Evolutionary conservation across 2,888 invertebrate genomes (phyloP).

Genomic region (Malthinus seriepunctatus): DNA sequence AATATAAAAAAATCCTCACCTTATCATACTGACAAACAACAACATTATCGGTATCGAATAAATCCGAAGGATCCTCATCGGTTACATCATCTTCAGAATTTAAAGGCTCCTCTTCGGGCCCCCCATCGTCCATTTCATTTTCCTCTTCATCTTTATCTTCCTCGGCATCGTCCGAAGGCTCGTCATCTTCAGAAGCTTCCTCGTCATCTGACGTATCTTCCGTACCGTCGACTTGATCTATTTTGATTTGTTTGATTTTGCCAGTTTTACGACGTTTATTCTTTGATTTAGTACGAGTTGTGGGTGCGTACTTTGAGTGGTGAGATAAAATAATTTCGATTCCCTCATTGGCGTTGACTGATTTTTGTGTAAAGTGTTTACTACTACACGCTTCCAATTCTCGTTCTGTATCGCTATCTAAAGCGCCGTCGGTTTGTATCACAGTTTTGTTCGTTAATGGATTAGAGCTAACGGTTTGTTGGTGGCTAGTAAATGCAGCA

Average conservation of each 20-base stretch:
- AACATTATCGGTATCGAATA: conserved; percentile 99
- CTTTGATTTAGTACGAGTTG: not conserved
- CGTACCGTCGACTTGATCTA: conserved; percentile 59
- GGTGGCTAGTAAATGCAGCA: conserved; percentile 60
- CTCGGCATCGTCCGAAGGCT: conserved; percentile 66
- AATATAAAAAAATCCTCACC: conserved; percentile 61
- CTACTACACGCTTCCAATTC: too few species aligned
- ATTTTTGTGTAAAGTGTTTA: too few species aligned
- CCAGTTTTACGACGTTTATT: conserved; percentile 6
- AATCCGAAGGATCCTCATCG: conserved; percentile 90
- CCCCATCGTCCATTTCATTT: conserved; percentile 60
- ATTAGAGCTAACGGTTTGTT: conserved; percentile 22
- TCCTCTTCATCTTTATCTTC: conserved; percentile 57
- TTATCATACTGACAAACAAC: conserved; percentile 99
- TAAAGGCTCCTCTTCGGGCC: conserved; percentile 76
- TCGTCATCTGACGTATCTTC: conserved; percentile 72
- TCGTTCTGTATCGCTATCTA: conserved; percentile 11
- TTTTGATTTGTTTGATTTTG: conserved; percentile 10
- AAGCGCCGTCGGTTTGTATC: conserved; percentile 41
- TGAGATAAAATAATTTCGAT: too few species aligned
- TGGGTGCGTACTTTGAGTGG: too few species aligned
- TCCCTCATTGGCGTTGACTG: too few species aligned
- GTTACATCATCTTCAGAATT: conserved; percentile 98
- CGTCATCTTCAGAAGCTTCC: conserved; percentile 73
- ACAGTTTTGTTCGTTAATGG: conserved; percentile 37